Conservation (phyloP, 2,888 invertebrate species). For the Habrosyne pyritoides region DNA sequence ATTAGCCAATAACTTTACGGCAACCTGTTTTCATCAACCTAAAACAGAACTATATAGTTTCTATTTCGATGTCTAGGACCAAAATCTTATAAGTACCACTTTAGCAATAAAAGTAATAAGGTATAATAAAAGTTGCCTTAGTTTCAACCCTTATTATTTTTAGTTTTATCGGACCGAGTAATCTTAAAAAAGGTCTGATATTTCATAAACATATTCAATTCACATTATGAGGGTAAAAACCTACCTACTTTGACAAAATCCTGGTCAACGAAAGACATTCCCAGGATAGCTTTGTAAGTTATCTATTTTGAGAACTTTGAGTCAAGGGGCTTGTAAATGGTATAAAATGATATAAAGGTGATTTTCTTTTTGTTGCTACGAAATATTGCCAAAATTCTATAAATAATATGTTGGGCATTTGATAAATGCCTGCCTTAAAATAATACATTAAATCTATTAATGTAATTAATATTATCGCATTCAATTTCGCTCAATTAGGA, state of each 20-base stretch:
- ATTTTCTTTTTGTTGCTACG: background rate
- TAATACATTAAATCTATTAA: too few species aligned
- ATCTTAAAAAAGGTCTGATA: conserved; percentile 6
- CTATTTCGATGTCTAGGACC: background rate
- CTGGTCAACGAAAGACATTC: background rate
- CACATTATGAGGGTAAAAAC: background rate
- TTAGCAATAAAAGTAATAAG: background rate
- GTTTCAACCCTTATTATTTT: conserved; percentile 4
- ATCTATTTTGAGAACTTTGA: background rate
- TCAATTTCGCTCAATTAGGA: too few species aligned
- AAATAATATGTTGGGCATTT: too few species aligned
- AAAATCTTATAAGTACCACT: background rate
- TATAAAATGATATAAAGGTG: background rate
- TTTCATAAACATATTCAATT: background rate
- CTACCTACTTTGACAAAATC: background rate
- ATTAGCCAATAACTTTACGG: background rate
- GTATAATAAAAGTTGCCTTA: background rate
- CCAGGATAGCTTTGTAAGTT: background rate
- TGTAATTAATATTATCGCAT: too few species aligned
- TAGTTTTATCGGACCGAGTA: background rate
- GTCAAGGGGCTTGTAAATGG: background rate
- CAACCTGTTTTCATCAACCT: background rate
- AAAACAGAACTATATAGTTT: background rate
- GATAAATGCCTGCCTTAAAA: too few species aligned
- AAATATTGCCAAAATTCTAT: too few species aligned